Evolutionary conservation across 1,140 invertebrate species (phyloP).

Genomic region (Pachyrhynchus sulphureomaculatus): DNA sequence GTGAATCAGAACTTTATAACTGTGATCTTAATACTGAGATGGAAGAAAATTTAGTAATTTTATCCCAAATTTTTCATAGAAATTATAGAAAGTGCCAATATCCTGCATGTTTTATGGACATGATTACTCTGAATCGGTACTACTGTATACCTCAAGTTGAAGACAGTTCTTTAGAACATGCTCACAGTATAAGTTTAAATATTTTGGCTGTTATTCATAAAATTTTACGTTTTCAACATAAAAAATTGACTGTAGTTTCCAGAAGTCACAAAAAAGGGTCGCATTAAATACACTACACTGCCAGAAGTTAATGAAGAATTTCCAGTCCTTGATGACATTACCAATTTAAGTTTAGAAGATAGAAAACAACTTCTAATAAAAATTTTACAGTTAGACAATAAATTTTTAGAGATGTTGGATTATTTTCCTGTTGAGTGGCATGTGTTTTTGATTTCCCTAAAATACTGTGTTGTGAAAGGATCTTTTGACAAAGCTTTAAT

Average conservation of each 20-base stretch:
- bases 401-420: conserved; percentile 49
- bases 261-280: conserved; percentile 46
- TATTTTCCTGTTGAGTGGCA: conserved; percentile 61
- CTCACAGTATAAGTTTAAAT: conserved; percentile 61
- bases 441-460: conserved; percentile 62
- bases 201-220: conserved; percentile 68
- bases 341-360: conserved; percentile 31
- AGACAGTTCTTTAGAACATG: conserved; percentile 60
- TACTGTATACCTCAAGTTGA: conserved; percentile 75
- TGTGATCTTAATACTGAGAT: conserved; percentile 19
- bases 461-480: conserved; percentile 67
- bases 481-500: conserved; percentile 56
- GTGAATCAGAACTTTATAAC: conserved; percentile 25
- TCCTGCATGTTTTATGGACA: conserved; percentile 66
- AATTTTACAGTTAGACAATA: conserved; percentile 52
- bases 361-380: conserved; percentile 52
- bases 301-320: conserved; percentile 47
- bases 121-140: conserved; percentile 63
- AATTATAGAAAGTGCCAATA: conserved; percentile 60
- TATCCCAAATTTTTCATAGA: conserved; percentile 67
- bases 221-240: conserved; percentile 53
- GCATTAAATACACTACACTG: conserved; percentile 41
- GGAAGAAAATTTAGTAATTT: conserved; percentile 31
- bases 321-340: conserved; percentile 51
- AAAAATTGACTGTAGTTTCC: conserved; percentile 48